Base-by-base conservation (phyloP, 2,797 vertebrate species). In the Bradypodion pumilum region DNA sequence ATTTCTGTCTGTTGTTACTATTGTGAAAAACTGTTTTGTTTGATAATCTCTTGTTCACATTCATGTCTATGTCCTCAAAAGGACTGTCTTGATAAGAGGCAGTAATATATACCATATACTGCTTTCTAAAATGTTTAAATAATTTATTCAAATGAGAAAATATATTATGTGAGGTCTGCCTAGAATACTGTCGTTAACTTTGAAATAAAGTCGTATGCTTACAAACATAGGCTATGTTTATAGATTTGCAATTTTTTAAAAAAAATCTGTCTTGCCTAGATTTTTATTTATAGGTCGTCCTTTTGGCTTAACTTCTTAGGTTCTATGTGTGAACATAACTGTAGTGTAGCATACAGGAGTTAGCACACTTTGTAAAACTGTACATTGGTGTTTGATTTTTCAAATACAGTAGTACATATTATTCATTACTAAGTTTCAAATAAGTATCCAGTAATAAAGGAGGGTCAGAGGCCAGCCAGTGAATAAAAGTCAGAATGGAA, bases 401-500 rank as follows among this genome's bases (percentile, higher is more conserved):
- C 25, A 19, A 74, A 85, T 27, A n/a, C n/a, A n/a, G n/a, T n/a
- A 82, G 87, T 82, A 27, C 59, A 40, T 63, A 13, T 2, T 80
- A 86, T 85, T 75, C 65, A 42, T 78, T 91, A 92, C 86, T 79
- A 56, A 85, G 77, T 94, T 95, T 92, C 87, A 88, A 89, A 92
- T 90, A 89, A 87, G 66, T 46, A 35, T 88, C 74, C 32, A 56
- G 70, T 76, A 86, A 94, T 87, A 88, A 78, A 79, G 85, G 79
- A 89, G 91, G 95, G 95, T 96, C 95, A 95, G 94, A 91, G 92
- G 93, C 89, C 94, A 90, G 90, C 29, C 87, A 89, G 87, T 94
- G 95, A 96, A 94, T 95, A 94, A 93, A 96, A 97, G 93, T 96
- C 95, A 93, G 87, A 94, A 93, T 90, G 94, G 89, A 91, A 92